phyloP scores from a whole-genome alignment of 2,797 vertebrate species.

The Xerus rutilus region DNA sequence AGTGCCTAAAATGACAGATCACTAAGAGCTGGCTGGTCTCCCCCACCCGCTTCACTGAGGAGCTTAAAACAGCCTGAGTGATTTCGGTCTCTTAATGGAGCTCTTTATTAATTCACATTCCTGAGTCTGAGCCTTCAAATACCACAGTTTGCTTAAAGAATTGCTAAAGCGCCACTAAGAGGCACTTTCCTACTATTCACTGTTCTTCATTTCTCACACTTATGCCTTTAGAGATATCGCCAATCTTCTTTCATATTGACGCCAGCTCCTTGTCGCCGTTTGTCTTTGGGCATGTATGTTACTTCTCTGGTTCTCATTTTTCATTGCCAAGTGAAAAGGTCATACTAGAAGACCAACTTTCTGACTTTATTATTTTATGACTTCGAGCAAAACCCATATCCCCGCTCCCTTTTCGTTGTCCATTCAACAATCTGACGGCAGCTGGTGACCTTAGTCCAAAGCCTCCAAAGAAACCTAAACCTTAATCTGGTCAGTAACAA shows the following conservation, averaged over 20 bases:
- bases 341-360: not conserved
- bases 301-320: slow-evolving; percentile 20
- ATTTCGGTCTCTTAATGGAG: not conserved
- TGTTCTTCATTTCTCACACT: not conserved
- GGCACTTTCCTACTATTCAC: not conserved
- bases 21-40: not conserved
- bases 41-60: not conserved
- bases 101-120: not conserved
- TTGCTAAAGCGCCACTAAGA: not conserved
- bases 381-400: not conserved
- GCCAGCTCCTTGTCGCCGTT: not conserved
- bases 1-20: not conserved
- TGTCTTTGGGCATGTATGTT: not conserved
- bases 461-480: not conserved
- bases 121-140: not conserved
- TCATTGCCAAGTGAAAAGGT: slow-evolving; percentile 39
- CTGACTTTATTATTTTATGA: not conserved
- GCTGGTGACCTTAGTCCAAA: not conserved
- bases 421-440: not conserved
- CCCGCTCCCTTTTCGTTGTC: not conserved
- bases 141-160: not conserved
- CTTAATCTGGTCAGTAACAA: rapidly evolving
- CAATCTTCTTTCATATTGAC: not conserved
- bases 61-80: not conserved
- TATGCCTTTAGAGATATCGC: not conserved